Evolutionary conservation across 2,888 invertebrate species (phyloP).

Genomic region (Chelonus formosanus): DNA sequence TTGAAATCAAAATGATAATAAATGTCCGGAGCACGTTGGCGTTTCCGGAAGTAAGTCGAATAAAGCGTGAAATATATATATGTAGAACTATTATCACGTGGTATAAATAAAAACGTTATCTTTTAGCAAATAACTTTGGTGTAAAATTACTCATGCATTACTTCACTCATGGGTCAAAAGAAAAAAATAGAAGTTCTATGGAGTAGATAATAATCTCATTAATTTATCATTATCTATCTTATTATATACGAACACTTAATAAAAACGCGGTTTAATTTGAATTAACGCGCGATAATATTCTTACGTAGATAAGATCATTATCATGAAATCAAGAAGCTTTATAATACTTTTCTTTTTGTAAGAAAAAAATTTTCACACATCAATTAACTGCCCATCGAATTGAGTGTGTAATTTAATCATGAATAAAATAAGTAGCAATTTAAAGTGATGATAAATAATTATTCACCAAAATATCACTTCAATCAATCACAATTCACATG

Average conservation of each 20-base stretch:
- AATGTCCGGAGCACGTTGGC: conserved; percentile 40
- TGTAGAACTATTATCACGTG: conserved; percentile 14
- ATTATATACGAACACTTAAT: too few species aligned
- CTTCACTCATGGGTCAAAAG: conserved; percentile 2
- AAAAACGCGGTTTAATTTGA: conserved; percentile 20
- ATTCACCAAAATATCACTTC: neutral
- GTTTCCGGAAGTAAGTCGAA: conserved; percentile 41
- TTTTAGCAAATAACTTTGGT: conserved; percentile 27
- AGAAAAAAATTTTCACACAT: neutral
- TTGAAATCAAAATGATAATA: conserved; percentile 34
- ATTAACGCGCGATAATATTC: conserved; percentile 15
- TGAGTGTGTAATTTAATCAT: too few species aligned
- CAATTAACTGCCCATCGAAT: too few species aligned
- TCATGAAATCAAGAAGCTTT: conserved; percentile 29
- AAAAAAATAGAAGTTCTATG: neutral
- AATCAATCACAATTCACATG: neutral
- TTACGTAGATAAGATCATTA: conserved; percentile 20
- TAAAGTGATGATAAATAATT: too few species aligned
- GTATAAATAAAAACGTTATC: conserved; percentile 31
- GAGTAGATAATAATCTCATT: too few species aligned
- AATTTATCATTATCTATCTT: neutral
- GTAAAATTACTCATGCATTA: neutral
- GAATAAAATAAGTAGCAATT: too few species aligned
- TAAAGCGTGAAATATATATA: conserved; percentile 15
- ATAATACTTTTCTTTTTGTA: neutral